These are phyloP conservation scores for Benthosema pterotum DNA, from an alignment of 2,797 vertebrate species.

Conservation along the genomic window DNA sequence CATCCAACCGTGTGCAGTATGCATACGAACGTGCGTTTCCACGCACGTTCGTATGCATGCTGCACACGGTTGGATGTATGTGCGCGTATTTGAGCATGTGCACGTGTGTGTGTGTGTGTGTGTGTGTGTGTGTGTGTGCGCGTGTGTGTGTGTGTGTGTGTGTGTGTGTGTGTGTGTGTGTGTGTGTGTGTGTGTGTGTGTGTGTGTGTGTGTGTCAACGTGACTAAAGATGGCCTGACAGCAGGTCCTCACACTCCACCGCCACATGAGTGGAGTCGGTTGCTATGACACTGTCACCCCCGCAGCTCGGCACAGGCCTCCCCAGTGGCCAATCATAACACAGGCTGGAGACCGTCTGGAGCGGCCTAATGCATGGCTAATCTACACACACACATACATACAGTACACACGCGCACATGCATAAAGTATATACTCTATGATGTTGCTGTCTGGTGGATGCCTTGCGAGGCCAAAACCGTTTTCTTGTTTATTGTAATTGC, in stretches of 20 bases:
- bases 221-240: slow-evolving; percentile 63
- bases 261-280: slow-evolving; percentile 61
- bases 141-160: slow-evolving; percentile 4
- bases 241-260: slow-evolving; percentile 71
- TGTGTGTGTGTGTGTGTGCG: slow-evolving; percentile 17
- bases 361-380: slow-evolving; percentile 43
- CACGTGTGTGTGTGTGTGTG: slow-evolving; percentile 11
- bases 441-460: too few species aligned
- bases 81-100: slow-evolving; percentile 5
- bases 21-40: slow-evolving; percentile 28
- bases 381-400: slow-evolving; percentile 8
- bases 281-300: slow-evolving; percentile 73
- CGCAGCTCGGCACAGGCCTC: slow-evolving; percentile 61
- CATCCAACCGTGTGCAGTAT: background rate
- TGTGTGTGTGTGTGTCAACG: slow-evolving; percentile 11
- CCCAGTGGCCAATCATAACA: slow-evolving; percentile 73
- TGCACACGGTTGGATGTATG: slow-evolving; percentile 12
- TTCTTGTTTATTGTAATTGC: too few species aligned
- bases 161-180: background rate
- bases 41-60: slow-evolving; percentile 1
- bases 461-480: too few species aligned
- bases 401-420: slow-evolving; percentile 12
- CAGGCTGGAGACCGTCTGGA: slow-evolving; percentile 73
- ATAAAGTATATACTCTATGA: slow-evolving; percentile 11
- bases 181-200: background rate